Evolutionary conservation across 2,888 invertebrate species (phyloP).

Genomic region (Sphaerophoria rueppellii): DNA sequence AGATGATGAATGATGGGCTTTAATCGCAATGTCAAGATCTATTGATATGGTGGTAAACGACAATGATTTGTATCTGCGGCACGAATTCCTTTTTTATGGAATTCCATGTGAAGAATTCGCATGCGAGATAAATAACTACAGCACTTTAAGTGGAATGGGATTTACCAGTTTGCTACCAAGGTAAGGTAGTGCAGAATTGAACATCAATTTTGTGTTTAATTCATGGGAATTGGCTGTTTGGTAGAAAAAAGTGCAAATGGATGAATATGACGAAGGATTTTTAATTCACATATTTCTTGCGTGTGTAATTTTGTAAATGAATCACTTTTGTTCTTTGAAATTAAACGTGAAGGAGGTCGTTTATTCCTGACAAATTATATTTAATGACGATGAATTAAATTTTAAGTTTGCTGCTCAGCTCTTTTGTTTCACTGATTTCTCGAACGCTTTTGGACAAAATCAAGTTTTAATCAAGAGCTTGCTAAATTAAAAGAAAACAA

Average conservation of each 20-base stretch:
- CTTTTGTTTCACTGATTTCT: slow-evolving; percentile 32
- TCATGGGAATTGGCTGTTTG: slow-evolving; percentile 20
- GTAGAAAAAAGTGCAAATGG: slow-evolving; percentile 45
- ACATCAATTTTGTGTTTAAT: slow-evolving; percentile 21
- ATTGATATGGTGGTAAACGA: slow-evolving; percentile 56
- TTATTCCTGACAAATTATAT: neutral
- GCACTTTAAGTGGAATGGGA: slow-evolving; percentile 19
- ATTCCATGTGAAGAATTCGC: slow-evolving; percentile 42
- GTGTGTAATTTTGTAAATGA: slow-evolving; percentile 14
- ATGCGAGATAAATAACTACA: neutral
- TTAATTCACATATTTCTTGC: neutral
- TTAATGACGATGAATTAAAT: neutral
- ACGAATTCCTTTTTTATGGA: slow-evolving; percentile 24
- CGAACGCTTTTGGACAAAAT: too few species aligned
- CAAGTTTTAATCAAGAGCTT: too few species aligned
- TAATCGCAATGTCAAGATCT: slow-evolving; percentile 50
- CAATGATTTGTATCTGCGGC: slow-evolving; percentile 49
- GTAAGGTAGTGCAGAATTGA: slow-evolving; percentile 34
- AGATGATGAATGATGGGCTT: slow-evolving; percentile 61
- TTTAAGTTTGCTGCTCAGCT: slow-evolving; percentile 44
- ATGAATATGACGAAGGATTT: slow-evolving; percentile 46
- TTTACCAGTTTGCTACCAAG: slow-evolving; percentile 31
- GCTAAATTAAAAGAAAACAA: too few species aligned
- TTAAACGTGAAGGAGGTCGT: slow-evolving; percentile 36
- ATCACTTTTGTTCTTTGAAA: slow-evolving; percentile 17